These are phyloP conservation scores for Drosophila pseudotakahashii DNA, from an alignment of 2,888 invertebrate species.

Conservation along the genomic window DNA sequence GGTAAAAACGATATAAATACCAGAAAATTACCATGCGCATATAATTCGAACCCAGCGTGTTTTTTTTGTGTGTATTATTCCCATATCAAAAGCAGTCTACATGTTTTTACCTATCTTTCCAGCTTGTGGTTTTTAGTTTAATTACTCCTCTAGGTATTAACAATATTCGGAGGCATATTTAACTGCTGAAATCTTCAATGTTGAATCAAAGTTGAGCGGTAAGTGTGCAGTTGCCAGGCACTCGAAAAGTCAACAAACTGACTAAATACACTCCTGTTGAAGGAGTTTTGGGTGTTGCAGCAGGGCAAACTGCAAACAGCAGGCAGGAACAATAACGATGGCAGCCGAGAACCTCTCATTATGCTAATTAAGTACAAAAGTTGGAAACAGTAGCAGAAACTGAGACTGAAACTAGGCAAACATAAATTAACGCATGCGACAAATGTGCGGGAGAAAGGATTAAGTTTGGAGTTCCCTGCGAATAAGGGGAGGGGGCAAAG, in stretches of 20 bases:
- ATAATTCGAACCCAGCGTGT: too few relatives aligned
- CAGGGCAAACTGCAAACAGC: conserved; percentile 3
- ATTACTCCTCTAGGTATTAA: neutral
- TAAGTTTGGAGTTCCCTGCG: conserved; percentile 1
- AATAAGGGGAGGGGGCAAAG: neutral
- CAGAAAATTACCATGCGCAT: too few relatives aligned
- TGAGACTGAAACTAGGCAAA: conserved; percentile 49
- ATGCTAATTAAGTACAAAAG: conserved; percentile 51
- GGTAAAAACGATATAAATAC: too few relatives aligned
- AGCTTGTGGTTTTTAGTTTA: neutral
- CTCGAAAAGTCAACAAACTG: conserved; percentile 47
- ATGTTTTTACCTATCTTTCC: too few relatives aligned
- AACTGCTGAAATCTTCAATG: conserved; percentile 14
- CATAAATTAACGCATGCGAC: conserved; percentile 68
- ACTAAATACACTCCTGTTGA: conserved; percentile 43
- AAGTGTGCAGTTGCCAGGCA: conserved; percentile 50
- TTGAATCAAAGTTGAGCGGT: conserved; percentile 43
- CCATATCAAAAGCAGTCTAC: too few relatives aligned
- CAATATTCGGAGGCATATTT: neutral
- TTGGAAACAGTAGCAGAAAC: conserved; percentile 27
- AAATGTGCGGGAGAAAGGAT: conserved; percentile 51
- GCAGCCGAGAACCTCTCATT: conserved; percentile 40
- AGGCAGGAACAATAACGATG: conserved; percentile 16
- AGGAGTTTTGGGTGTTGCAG: conserved; percentile 44
- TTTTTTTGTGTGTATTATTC: too few relatives aligned